These are phyloP conservation scores for Nesogale talazaci DNA, from an alignment of 2,113 vertebrate genomes.

Conservation along the genomic window DNA sequence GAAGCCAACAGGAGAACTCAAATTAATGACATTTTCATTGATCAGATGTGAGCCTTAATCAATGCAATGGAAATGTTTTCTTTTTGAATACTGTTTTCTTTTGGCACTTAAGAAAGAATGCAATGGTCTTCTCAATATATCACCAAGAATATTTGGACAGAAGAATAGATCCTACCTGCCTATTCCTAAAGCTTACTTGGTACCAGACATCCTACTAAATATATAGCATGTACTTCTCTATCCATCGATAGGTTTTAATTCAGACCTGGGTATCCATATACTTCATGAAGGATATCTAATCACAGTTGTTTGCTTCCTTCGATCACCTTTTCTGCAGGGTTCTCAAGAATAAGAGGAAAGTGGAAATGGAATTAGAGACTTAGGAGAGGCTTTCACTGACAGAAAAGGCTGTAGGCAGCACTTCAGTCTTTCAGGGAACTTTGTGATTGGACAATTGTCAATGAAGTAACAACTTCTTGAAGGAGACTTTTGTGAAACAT, in stretches of 20 bases:
- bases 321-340: neutral
- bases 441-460: neutral
- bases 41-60: slow-evolving; percentile 66
- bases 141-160: neutral
- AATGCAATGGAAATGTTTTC: slow-evolving; percentile 34
- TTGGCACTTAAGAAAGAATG: neutral
- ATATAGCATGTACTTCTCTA: neutral
- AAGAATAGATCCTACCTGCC: neutral
- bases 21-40: slow-evolving; percentile 66
- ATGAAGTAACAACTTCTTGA: neutral
- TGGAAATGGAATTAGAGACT: neutral
- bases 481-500: neutral
- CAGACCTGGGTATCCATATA: neutral
- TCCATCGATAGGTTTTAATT: neutral
- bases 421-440: neutral
- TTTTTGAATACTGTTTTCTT: neutral
- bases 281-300: neutral
- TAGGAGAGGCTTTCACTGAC: neutral
- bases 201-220: slow-evolving; percentile 20
- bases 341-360: neutral
- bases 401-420: neutral
- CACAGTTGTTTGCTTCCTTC: neutral
- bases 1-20: slow-evolving; percentile 31
- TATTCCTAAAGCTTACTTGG: neutral
- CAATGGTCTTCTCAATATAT: neutral